These are phyloP conservation scores for Knipowitschia caucasica DNA, from an alignment of 2,797 vertebrate species.

Conservation along the genomic window DNA sequence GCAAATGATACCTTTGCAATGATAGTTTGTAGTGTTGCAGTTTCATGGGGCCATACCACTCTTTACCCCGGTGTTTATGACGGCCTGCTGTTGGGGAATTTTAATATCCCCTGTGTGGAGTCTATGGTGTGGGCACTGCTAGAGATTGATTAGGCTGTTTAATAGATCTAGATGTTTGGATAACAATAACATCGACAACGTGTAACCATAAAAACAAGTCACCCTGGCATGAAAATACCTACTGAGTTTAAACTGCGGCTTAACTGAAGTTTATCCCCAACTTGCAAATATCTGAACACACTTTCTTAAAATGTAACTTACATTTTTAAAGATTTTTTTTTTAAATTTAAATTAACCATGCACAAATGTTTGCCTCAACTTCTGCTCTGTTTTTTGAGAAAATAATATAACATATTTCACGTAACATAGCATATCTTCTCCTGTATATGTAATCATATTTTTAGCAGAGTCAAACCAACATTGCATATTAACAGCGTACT, in stretches of 20 bases:
- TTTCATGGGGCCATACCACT: neutral
- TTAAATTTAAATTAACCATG: no score
- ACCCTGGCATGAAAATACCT: neutral
- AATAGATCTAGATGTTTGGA: constrained; percentile 22
- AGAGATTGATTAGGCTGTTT: constrained; percentile 30
- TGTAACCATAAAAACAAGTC: neutral
- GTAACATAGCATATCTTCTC: neutral
- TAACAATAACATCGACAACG: constrained; percentile 20
- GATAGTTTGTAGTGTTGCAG: neutral
- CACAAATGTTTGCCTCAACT: no score
- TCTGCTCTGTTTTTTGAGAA: no score
- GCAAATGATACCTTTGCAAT: no score
- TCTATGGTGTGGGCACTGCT: constrained; percentile 28
- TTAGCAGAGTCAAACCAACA: neutral
- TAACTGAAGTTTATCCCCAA: no score
- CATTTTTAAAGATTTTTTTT: no score
- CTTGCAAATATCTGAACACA: no score
- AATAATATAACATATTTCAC: neutral
- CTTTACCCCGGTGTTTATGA: constrained; percentile 30
- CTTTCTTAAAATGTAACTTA: no score
- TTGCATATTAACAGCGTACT: constrained; percentile 11
- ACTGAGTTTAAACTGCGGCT: neutral
- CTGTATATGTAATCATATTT: neutral
- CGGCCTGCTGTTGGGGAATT: constrained; percentile 36
- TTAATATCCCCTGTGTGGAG: constrained; percentile 30